A percentile compares a stretch with the other conserved stretches of the same genome.
These are phyloP conservation scores for Micrasema longulum DNA, from an alignment of 1,140 invertebrate species.

Conservation along the genomic window DNA sequence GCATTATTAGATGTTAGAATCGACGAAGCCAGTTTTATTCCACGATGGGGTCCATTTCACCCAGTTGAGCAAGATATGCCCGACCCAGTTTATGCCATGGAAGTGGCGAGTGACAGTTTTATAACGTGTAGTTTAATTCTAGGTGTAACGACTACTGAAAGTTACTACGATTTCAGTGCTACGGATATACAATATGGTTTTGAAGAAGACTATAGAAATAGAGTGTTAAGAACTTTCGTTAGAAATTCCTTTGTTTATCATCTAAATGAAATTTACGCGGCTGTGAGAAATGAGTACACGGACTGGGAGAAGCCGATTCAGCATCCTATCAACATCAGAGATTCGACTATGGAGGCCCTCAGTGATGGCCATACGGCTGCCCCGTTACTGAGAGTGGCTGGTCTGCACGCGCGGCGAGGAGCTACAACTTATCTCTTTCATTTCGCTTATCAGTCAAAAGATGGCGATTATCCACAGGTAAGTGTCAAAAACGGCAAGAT, in stretches of 20 bases:
- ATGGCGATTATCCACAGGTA: constrained; percentile 80
- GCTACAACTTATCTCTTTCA: constrained; percentile 83
- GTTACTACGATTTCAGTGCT: constrained; percentile 80
- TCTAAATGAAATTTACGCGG: constrained; percentile 91
- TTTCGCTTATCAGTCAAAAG: constrained; percentile 83
- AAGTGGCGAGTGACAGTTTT: constrained; percentile 75
- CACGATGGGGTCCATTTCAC: constrained; percentile 56
- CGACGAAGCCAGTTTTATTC: constrained; percentile 52
- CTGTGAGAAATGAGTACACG: constrained; percentile 92
- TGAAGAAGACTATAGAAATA: constrained; percentile 80
- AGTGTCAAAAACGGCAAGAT: too few species aligned
- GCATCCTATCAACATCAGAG: constrained; percentile 84
- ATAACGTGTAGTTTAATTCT: constrained; percentile 77
- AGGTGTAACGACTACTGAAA: constrained; percentile 80
- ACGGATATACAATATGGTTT: constrained; percentile 82
- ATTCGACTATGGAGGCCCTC: constrained; percentile 88
- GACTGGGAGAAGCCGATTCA: constrained; percentile 90
- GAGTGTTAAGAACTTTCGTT: constrained; percentile 83
- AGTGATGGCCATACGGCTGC: constrained; percentile 86
- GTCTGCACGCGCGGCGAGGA: constrained; percentile 77
- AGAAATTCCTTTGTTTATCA: constrained; percentile 90
- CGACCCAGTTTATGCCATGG: constrained; percentile 74
- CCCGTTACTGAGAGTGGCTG: constrained; percentile 76
- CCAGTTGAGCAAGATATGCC: constrained; percentile 75
- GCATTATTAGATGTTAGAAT: constrained; percentile 50